These are phyloP conservation scores for Xiphophorus couchianus DNA, from an alignment of 2,113 vertebrate species.

Conservation along the genomic window DNA sequence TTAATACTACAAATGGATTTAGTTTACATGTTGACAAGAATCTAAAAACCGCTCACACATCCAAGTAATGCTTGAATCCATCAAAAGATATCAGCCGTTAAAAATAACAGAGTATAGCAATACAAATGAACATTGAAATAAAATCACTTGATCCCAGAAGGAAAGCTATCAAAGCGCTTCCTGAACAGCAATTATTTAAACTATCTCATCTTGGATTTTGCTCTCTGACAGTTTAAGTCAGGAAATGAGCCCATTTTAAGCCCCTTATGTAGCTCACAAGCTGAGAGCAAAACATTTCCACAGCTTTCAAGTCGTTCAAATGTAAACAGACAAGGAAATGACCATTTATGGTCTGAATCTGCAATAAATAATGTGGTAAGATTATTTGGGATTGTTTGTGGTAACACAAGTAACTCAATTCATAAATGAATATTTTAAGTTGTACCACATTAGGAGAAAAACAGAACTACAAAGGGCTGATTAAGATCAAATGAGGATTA, in stretches of 20 bases:
- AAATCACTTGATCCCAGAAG: conserved; percentile 62
- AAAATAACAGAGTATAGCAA: conserved; percentile 36
- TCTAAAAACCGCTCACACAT: too few relatives aligned
- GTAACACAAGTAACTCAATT: conserved; percentile 22
- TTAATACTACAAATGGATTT: too few relatives aligned
- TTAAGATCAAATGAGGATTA: too few relatives aligned
- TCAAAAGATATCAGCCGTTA: not conserved
- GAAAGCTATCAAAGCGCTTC: conserved; percentile 49
- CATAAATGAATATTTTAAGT: conserved; percentile 59
- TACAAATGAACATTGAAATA: conserved; percentile 55
- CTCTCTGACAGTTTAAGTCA: conserved; percentile 40
- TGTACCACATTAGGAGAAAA: conserved; percentile 28
- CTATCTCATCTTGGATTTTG: conserved; percentile 40
- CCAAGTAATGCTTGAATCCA: too few relatives aligned
- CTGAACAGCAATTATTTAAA: conserved; percentile 62
- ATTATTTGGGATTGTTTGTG: conserved; percentile 28
- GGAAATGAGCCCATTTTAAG: conserved; percentile 51
- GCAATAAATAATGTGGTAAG: not conserved
- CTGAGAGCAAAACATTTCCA: conserved; percentile 44
- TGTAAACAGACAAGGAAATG: conserved; percentile 62
- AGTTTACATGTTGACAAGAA: too few relatives aligned
- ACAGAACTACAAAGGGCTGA: not conserved
- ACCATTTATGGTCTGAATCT: conserved; percentile 41
- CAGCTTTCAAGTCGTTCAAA: conserved; percentile 49
- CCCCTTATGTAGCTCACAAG: conserved; percentile 12